Percentiles rank a stretch among this genome's conserved stretches.
Evolutionary conservation across 2,888 invertebrate genomes (phyloP).

Genomic region (Ganaspis brasiliensis): DNA sequence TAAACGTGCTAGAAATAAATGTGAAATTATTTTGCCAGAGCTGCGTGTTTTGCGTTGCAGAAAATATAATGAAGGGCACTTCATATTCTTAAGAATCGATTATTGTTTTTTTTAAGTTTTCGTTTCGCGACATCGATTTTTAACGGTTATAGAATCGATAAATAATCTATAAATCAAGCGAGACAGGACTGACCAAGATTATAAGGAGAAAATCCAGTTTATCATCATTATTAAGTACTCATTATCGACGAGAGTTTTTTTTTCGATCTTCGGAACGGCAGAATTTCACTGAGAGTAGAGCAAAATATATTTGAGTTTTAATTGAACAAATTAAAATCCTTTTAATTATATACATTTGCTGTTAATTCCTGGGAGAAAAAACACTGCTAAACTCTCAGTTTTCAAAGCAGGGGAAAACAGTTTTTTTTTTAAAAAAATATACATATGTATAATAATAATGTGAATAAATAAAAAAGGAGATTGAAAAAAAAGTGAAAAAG

Average conservation of each 20-base stretch:
- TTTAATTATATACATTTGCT: not conserved
- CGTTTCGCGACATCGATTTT: not conserved
- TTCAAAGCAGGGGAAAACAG: conserved; percentile 2
- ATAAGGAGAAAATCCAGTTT: conserved; percentile 53
- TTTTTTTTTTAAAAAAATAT: not conserved
- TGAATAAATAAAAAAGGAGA: not conserved
- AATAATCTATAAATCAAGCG: conserved; percentile 17
- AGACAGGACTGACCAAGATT: conserved; percentile 75
- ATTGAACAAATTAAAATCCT: not conserved
- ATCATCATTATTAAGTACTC: not conserved
- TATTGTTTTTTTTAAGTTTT: not conserved
- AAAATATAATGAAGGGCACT: conserved; percentile 67
- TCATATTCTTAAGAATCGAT: conserved; percentile 61
- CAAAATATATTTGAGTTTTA: not conserved
- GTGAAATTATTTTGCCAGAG: conserved; percentile 48
- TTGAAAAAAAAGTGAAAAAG: conserved; percentile 39
- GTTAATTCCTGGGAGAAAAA: not conserved
- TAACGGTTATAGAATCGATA: not conserved
- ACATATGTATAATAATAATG: no score
- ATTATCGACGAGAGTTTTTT: not conserved
- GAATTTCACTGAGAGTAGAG: conserved; percentile 21
- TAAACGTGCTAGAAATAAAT: conserved; percentile 51
- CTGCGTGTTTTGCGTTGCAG: conserved; percentile 42
- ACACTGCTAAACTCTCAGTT: conserved; percentile 4
- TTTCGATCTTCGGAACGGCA: conserved; percentile 11